These are phyloP conservation scores for Oegoconia quadripuncta DNA, from an alignment of 2,888 invertebrate genomes.

Conservation along the genomic window DNA sequence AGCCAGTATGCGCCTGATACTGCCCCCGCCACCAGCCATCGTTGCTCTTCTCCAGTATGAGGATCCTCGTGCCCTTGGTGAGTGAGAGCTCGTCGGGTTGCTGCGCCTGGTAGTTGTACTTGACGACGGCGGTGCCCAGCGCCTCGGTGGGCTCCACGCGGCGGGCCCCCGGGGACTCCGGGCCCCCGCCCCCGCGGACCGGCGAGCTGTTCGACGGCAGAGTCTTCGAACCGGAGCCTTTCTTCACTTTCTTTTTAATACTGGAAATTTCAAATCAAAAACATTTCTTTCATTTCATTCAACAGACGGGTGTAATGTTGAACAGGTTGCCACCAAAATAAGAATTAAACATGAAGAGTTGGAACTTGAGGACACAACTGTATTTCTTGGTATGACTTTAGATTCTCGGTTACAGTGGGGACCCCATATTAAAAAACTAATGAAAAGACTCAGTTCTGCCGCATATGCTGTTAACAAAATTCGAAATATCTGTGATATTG, in stretches of 20 bases:
- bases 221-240: slow-evolving; percentile 90
- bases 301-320: too few relatives aligned
- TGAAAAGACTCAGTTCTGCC: too few relatives aligned
- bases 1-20: slow-evolving; percentile 77
- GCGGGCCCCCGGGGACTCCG: slow-evolving; percentile 86
- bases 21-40: slow-evolving; percentile 99
- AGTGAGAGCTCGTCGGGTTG: slow-evolving; percentile 97
- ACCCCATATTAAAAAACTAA: too few relatives aligned
- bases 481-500: too few relatives aligned
- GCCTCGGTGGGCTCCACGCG: slow-evolving; percentile 93
- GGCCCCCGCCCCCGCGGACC: slow-evolving; percentile 81
- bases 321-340: too few relatives aligned
- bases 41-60: slow-evolving; percentile 98
- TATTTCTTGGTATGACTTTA: too few relatives aligned
- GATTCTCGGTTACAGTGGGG: too few relatives aligned
- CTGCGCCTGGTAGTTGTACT: slow-evolving; percentile 95
- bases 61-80: slow-evolving; percentile 95
- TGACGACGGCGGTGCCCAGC: slow-evolving; percentile 93
- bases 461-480: too few relatives aligned
- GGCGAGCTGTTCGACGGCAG: slow-evolving; percentile 91
- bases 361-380: too few relatives aligned
- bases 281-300: too few relatives aligned
- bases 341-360: too few relatives aligned
- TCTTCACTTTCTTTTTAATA: slow-evolving; percentile 92
- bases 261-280: slow-evolving; percentile 57